These are phyloP conservation scores for Protobothrops flavoviridis DNA, from an alignment of 2,113 vertebrate species.

Conservation along the genomic window DNA sequence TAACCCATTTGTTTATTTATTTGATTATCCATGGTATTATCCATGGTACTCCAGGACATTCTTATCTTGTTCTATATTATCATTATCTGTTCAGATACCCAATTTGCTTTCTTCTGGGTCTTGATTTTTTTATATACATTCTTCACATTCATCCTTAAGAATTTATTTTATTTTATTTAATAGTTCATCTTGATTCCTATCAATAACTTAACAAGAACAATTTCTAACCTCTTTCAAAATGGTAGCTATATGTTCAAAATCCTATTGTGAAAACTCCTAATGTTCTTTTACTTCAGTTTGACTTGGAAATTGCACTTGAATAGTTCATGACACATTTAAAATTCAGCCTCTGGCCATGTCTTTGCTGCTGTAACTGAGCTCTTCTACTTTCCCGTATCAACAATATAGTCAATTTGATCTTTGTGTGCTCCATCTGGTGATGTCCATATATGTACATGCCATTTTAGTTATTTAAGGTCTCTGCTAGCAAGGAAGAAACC, in stretches of 20 bases:
- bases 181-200: background rate
- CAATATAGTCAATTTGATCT: background rate
- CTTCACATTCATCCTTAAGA: background rate
- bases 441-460: background rate
- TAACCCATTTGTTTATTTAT: background rate
- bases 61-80: background rate
- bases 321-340: background rate
- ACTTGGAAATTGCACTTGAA: background rate
- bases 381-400: background rate
- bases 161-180: background rate
- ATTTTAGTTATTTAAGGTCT: background rate
- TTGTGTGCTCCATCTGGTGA: background rate
- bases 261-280: background rate
- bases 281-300: background rate
- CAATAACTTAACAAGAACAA: background rate
- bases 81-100: background rate
- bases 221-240: background rate
- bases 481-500: background rate
- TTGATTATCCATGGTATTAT: background rate
- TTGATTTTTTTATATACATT: background rate
- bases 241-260: background rate
- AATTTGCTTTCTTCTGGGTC: background rate
- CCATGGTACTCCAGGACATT: background rate
- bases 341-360: background rate
- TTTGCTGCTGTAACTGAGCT: background rate